Base-by-base conservation (phyloP, 1,140 invertebrate species). In the Copidosoma floridanum region DNA sequence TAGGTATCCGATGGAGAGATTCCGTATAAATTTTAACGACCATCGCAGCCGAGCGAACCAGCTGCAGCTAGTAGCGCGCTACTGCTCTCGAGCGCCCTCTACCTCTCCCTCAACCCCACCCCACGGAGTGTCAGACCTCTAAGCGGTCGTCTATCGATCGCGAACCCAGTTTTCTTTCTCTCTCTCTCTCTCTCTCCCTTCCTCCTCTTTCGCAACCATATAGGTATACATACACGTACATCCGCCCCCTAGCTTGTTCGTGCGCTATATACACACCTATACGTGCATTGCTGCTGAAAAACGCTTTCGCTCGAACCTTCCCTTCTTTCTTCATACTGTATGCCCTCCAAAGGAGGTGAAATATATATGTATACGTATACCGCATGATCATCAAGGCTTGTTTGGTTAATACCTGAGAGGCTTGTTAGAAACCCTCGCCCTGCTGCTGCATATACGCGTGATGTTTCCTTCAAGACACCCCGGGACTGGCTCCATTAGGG, bases 401-500 rank as follows among this genome's bases (percentile, higher is more conserved):
- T 64, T 66, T 63, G 58, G 61, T 58, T 58, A n/a, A n/a, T n/a
- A 63, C 58, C 57, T 54, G 54, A 47, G 57, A n/a, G n/a, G n/a
- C n/a, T 64, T 46, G 61, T 66, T 64, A 66, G 58, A n/a, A n/a
- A n/a, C n/a, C n/a, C n/a, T n/a, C n/a, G n/a, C n/a, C n/a, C n/a
- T n/a, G n/a, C n/a, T n/a, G n/a, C n/a, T n/a, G n/a, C n/a, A n/a
- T n/a, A n/a, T n/a, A 60, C 40, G 55, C 26, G 35, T 46, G 55
- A 66, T 64, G 64, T 64, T 63, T n/a, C 58, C 65, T 66, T 61
- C 58, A n/a, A n/a, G n/a, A n/a, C n/a, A n/a, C n/a, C n/a, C n/a
- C n/a, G n/a, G n/a, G n/a, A n/a, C n/a, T n/a, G n/a, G n/a, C 56
- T 62, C 65, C 65, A 66, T 66, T 66, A 64, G 59, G 62, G 56